Evolutionary conservation across 2,797 vertebrate species (phyloP).

Genomic region (Pantherophis vulpinus): DNA sequence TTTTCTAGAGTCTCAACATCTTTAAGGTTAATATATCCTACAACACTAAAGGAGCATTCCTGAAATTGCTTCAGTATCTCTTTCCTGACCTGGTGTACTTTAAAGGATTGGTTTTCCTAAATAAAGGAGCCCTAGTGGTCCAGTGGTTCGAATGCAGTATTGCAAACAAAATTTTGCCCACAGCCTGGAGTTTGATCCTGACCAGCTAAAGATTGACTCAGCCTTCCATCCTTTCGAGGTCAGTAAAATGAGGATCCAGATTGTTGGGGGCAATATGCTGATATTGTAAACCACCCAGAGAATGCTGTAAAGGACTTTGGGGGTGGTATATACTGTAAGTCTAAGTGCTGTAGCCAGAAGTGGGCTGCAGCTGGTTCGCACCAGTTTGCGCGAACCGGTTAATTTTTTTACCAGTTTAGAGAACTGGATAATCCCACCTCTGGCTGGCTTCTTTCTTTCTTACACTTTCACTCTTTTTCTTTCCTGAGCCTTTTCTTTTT

Average conservation of each 20-base stretch:
- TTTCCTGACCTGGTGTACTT: not conserved
- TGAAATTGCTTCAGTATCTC: not conserved
- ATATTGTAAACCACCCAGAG: not conserved
- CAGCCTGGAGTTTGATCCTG: not conserved
- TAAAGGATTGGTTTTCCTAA: not conserved
- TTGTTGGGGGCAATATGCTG: not conserved
- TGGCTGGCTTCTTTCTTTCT: too few species aligned
- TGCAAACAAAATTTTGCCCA: not conserved
- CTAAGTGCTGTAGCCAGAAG: not conserved
- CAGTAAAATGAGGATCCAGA: too few species aligned
- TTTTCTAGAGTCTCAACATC: too few species aligned
- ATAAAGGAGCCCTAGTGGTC: not conserved
- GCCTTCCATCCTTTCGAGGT: not conserved
- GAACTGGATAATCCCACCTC: too few species aligned
- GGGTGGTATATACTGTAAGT: not conserved
- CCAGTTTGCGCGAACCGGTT: too few species aligned
- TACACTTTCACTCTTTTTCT: too few species aligned
- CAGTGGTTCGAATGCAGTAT: not conserved
- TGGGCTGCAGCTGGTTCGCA: too few species aligned
- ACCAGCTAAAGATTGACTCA: not conserved
- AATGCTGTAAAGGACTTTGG: not conserved
- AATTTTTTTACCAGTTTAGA: too few species aligned
- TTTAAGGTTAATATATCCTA: not conserved
- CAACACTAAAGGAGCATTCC: not conserved
- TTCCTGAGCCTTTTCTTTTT: too few species aligned